Conservation (phyloP, 2,797 vertebrate genomes). For the Mus caroli region DNA sequence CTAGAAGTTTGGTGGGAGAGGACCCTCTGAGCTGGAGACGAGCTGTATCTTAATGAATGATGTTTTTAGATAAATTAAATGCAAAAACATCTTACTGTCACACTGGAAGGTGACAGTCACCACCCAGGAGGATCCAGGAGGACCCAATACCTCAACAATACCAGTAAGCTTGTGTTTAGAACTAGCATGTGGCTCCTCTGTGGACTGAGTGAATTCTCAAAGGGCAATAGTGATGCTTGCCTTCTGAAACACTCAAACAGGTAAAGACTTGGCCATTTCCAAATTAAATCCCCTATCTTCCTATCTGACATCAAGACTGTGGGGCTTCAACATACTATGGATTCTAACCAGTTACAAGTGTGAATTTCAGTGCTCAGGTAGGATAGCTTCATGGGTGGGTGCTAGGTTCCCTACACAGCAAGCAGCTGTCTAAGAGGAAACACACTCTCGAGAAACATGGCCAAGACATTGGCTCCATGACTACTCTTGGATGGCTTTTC, state of each 20-base stretch:
- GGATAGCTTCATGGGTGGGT: background rate
- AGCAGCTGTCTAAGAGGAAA: slow-evolving; percentile 65
- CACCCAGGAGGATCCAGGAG: background rate
- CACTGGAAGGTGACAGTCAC: background rate
- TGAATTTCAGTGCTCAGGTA: slow-evolving; percentile 43
- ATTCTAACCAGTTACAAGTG: slow-evolving; percentile 10
- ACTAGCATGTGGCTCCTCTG: background rate
- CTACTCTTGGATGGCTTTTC: background rate
- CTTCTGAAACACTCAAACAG: slow-evolving; percentile 32
- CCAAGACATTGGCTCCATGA: slow-evolving; percentile 67
- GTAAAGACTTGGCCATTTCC: background rate
- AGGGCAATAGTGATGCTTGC: background rate
- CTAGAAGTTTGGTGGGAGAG: background rate
- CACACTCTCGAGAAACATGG: slow-evolving; percentile 51
- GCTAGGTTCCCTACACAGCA: slow-evolving; percentile 37
- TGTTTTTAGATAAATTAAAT: background rate
- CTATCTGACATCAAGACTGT: slow-evolving; percentile 44
- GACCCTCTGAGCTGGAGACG: background rate
- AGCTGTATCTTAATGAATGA: background rate
- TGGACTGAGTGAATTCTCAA: background rate
- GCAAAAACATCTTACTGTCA: background rate
- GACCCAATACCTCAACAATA: background rate
- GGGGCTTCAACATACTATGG: background rate
- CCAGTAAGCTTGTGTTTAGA: background rate
- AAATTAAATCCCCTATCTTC: background rate